Conservation (phyloP, 2,797 vertebrate genomes). For the Sebastes reedi region DNA sequence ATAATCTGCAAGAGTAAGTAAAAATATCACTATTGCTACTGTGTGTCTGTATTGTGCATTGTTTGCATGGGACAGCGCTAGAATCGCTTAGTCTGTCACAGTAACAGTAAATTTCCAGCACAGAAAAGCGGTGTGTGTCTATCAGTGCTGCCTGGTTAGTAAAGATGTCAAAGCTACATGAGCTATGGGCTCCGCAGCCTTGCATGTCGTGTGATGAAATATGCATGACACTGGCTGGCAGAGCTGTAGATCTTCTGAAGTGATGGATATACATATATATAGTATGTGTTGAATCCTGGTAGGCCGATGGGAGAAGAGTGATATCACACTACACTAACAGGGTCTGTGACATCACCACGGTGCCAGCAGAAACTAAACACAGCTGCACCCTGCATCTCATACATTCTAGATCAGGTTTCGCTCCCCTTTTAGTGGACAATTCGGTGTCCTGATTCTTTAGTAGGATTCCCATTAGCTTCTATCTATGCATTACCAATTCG, state of each 20-base stretch:
- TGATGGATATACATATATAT: conserved; percentile 12
- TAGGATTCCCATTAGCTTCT: neutral
- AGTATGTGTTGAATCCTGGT: neutral
- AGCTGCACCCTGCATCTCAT: neutral
- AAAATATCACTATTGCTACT: neutral
- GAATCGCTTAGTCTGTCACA: conserved; percentile 14
- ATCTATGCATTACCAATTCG: neutral
- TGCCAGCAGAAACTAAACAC: conserved; percentile 19
- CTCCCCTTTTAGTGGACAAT: neutral
- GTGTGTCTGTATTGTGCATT: neutral
- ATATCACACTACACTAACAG: conserved; percentile 10
- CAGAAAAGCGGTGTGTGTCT: conserved; percentile 23
- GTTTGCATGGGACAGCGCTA: neutral
- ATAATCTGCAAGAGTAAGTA: conserved; percentile 1
- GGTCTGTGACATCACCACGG: conserved; percentile 12
- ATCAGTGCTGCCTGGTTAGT: conserved; percentile 49
- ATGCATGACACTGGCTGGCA: conserved; percentile 61
- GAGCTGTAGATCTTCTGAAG: conserved; percentile 46
- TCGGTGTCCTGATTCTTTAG: neutral
- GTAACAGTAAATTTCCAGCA: conserved; percentile 24
- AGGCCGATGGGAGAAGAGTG: neutral
- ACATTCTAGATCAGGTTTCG: neutral
- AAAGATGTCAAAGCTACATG: conserved; percentile 61
- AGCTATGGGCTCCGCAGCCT: conserved; percentile 45
- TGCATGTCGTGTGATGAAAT: conserved; percentile 70